Percentiles rank a stretch among this genome's conserved stretches.
Conservation (phyloP, 1,140 invertebrate species). For the Ectropis grisescens region DNA sequence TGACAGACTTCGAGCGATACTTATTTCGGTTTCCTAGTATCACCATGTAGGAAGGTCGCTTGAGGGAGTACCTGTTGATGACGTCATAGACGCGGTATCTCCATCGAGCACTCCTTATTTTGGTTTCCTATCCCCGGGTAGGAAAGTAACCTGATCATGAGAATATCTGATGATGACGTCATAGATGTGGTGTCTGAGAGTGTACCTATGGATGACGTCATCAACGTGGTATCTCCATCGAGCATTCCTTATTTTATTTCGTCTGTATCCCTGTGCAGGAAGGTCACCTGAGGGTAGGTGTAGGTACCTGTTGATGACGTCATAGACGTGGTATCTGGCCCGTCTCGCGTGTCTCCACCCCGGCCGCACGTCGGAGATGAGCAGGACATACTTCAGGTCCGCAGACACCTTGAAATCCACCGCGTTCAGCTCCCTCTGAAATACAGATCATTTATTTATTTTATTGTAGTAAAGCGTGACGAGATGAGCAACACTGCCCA, state of each 20-base stretch:
- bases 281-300: too few species aligned
- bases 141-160: too few species aligned
- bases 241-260: too few species aligned
- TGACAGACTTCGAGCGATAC: too few species aligned
- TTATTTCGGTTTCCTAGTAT: too few species aligned
- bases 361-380: slow-evolving; percentile 76
- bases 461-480: too few species aligned
- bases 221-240: slow-evolving; percentile 83
- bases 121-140: too few species aligned
- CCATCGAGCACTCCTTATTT: too few species aligned
- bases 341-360: slow-evolving; percentile 73
- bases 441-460: too few species aligned
- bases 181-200: slow-evolving; percentile 81
- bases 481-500: too few species aligned
- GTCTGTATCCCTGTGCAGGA: too few species aligned
- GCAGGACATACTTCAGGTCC: slow-evolving; percentile 81
- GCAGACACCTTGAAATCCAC: slow-evolving; percentile 80
- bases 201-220: slow-evolving; percentile 80
- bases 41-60: too few species aligned
- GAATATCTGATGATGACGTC: slow-evolving; percentile 79
- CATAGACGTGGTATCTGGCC: slow-evolving; percentile 81
- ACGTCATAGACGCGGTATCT: slow-evolving; percentile 84
- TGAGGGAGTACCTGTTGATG: slow-evolving; percentile 77
- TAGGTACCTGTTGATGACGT: slow-evolving; percentile 78
- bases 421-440: slow-evolving; percentile 81